Conservation (phyloP, 2,888 invertebrate species). For the Ceratothoa steindachneri region DNA sequence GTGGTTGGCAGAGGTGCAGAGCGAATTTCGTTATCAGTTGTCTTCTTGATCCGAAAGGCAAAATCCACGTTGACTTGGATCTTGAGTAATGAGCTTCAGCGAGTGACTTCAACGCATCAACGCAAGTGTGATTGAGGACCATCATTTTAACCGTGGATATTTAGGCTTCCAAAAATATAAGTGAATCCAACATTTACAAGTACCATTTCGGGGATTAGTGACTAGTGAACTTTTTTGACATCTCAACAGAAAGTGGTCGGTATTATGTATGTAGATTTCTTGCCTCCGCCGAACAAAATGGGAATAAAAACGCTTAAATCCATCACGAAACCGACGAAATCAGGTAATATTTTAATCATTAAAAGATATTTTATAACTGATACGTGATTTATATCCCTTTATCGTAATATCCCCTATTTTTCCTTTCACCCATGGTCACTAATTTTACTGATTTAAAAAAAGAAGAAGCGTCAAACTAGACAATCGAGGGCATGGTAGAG, state of each 20-base stretch:
- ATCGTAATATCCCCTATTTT: neutral
- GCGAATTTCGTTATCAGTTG: neutral
- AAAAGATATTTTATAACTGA: neutral
- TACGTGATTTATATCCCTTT: neutral
- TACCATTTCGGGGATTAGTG: no score
- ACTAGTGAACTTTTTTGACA: no score
- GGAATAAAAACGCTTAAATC: constrained; percentile 43
- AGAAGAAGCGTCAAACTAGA: no score
- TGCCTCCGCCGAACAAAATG: constrained; percentile 46
- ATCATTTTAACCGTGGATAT: no score
- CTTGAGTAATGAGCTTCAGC: no score
- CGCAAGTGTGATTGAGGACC: constrained; percentile 5
- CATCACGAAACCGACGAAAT: constrained; percentile 38
- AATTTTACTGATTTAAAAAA: no score
- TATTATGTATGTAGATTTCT: constrained; percentile 45
- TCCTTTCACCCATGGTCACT: neutral
- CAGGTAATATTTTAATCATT: constrained; percentile 32
- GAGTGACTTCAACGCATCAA: constrained; percentile 4
- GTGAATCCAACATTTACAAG: no score
- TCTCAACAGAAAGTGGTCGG: no score
- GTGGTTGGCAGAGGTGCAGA: neutral
- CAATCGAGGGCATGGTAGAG: no score
- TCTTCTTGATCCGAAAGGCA: neutral
- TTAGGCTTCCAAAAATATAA: no score
- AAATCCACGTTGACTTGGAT: no score